These are phyloP conservation scores for Caenorhabditis sp. DNA, from an alignment of 2,888 invertebrate genomes.

Conservation along the genomic window DNA sequence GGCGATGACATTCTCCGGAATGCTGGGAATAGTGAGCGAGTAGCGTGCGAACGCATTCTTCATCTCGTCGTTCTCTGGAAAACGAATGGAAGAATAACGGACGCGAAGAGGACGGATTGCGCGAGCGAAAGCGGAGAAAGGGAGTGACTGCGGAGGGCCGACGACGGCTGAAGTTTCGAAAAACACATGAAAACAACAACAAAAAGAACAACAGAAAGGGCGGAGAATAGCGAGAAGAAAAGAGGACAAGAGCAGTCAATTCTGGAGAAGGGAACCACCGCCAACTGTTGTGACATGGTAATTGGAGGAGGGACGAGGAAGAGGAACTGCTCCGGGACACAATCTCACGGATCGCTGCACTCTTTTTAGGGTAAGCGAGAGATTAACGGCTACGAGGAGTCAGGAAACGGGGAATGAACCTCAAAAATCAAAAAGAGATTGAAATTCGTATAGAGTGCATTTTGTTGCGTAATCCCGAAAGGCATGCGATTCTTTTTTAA, in stretches of 20 bases:
- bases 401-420: not conserved
- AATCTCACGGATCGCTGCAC: slow-evolving; percentile 33
- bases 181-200: slow-evolving; percentile 38
- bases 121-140: not conserved
- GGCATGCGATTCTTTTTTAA: too few species aligned
- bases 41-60: slow-evolving; percentile 64
- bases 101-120: not conserved
- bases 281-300: slow-evolving; percentile 41
- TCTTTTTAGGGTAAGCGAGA: not conserved
- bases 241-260: slow-evolving; percentile 13
- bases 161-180: not conserved
- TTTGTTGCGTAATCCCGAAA: slow-evolving; percentile 26
- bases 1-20: slow-evolving; percentile 65
- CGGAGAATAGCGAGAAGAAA: slow-evolving; percentile 8
- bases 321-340: not conserved
- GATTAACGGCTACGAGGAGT: too few species aligned
- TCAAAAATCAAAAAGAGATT: slow-evolving; percentile 8
- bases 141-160: not conserved
- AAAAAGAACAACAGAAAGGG: slow-evolving; percentile 46
- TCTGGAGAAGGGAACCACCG: slow-evolving; percentile 7
- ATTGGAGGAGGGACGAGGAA: slow-evolving; percentile 40
- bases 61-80: slow-evolving; percentile 27
- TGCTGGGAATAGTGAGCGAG: slow-evolving; percentile 63
- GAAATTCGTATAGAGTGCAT: not conserved
- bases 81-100: not conserved